Evolutionary conservation across 2,888 invertebrate species (phyloP), one percentile per base, ranked within the genome.

Genomic region (Lutraria lutraria): DNA sequence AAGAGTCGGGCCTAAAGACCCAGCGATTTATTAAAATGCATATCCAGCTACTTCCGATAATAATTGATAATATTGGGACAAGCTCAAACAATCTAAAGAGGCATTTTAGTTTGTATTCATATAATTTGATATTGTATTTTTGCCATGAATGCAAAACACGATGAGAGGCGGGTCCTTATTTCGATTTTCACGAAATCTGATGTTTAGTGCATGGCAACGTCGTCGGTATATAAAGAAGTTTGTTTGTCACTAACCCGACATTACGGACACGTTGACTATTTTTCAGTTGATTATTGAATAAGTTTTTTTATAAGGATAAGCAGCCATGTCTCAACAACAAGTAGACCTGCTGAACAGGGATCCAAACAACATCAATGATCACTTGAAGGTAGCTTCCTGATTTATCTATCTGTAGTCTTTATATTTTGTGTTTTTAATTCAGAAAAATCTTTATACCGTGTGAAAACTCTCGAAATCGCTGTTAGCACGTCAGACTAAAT

Each of bases 351-450:
- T 29, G 3, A 89, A 89, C 60, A 34, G 89, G 34, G 89, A 89
- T 76, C 89, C 89, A 13, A 89, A 89, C 76, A 84, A 89, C 29
- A 56, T 89, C 15, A 89, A 89, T 81, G 81, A 83, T 34, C 89
- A 89, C 60, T 63, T 88, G 31, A 79, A 79, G 87, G 87, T 88
- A 88, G 31, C 8, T 56, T 56, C 13, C 13, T 19, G 16, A 2
- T 56, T 15, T 56, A 16, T 56, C 25, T 63, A n/a, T 63, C 12
- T 15, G 21, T 56, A 13, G 21, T 56, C n/a, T n/a, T n/a, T n/a
- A n/a, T n/a, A n/a, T n/a, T n/a, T n/a, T n/a, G n/a, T n/a, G n/a
- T n/a, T n/a, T n/a, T n/a, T n/a, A n/a, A n/a, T n/a, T n/a, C n/a
- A n/a, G n/a, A n/a, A n/a, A n/a, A n/a, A n/a, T n/a, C n/a, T n/a